Evolutionary conservation across 2,113 vertebrate genomes (phyloP).

Genomic region (Sinocyclocheilus anophthalmus): DNA sequence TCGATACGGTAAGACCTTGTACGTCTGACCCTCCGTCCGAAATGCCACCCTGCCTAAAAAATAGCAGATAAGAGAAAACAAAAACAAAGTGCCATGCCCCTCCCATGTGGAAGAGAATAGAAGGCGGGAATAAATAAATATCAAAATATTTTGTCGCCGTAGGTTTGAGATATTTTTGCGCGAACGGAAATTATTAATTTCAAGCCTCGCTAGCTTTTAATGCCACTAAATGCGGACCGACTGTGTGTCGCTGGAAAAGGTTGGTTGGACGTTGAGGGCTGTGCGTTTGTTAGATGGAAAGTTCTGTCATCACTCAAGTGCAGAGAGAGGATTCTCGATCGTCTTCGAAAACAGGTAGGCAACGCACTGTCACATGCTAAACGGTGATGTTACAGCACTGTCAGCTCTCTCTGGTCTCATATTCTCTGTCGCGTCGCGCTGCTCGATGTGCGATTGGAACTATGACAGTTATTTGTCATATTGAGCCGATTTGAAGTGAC

Average conservation of each 20-base stretch:
- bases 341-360: conserved; percentile 86
- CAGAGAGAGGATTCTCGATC: conserved; percentile 89
- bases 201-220: background rate
- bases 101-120: conserved; percentile 60
- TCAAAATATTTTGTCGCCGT: conserved; percentile 15
- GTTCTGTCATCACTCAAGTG: conserved; percentile 92
- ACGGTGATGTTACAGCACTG: background rate
- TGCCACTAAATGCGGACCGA: conserved; percentile 25
- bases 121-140: conserved; percentile 59
- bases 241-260: conserved; percentile 24
- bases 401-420: background rate
- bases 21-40: too few species aligned
- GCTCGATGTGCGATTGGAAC: background rate
- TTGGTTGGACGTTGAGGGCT: conserved; percentile 57
- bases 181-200: conserved; percentile 7
- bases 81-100: conserved; percentile 66
- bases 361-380: conserved; percentile 13
- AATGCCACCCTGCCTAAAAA: too few species aligned
- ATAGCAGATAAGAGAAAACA: conserved; percentile 48
- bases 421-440: background rate
- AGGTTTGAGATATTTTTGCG: conserved; percentile 4
- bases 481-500: conserved; percentile 6
- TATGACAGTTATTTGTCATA: conserved; percentile 21
- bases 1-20: too few species aligned
- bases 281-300: conserved; percentile 93